phyloP scores from a whole-genome alignment of 2,113 vertebrate species.

The Vulpes vulpes region DNA sequence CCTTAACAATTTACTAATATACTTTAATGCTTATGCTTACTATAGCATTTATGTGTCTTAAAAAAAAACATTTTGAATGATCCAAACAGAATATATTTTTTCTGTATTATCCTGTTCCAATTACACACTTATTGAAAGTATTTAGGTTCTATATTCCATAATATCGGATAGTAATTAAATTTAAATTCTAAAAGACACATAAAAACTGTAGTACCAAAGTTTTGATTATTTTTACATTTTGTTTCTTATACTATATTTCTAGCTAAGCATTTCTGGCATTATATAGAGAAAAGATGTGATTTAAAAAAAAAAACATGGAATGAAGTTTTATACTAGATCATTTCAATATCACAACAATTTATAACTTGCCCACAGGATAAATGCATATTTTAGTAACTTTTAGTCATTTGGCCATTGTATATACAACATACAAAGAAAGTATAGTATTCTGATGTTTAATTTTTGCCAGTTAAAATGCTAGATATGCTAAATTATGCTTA shows the following conservation, averaged over 20 bases:
- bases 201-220: background rate
- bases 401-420: background rate
- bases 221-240: background rate
- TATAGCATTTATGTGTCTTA: background rate
- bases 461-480: constrained; percentile 48
- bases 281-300: background rate
- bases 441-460: background rate
- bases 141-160: background rate
- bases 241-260: background rate
- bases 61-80: background rate
- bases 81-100: background rate
- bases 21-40: background rate
- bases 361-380: constrained; percentile 6
- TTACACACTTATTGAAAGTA: constrained; percentile 2
- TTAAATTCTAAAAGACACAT: background rate
- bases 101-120: background rate
- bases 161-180: constrained; percentile 32
- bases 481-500: constrained; percentile 14
- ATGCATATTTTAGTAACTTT: constrained; percentile 27
- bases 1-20: background rate
- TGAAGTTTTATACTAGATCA: background rate
- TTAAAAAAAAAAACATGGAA: background rate
- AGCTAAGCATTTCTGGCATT: background rate
- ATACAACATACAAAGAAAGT: background rate
- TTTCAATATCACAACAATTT: background rate